Conservation (phyloP, 1,140 invertebrate species). For the Drosophila sucinea region DNA sequence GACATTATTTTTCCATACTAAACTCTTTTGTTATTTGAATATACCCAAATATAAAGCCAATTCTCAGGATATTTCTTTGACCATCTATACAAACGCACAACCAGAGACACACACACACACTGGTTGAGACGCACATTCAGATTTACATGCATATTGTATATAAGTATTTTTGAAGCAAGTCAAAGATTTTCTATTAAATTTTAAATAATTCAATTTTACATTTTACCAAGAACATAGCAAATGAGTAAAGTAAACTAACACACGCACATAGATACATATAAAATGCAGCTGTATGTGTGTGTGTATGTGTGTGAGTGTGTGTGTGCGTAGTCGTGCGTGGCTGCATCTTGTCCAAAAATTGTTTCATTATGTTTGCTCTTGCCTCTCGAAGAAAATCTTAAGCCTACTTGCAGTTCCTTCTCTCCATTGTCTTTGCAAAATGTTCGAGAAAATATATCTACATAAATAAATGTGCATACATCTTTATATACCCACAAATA, state of each 20-base stretch:
- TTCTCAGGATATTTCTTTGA: conserved; percentile 20
- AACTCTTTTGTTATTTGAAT: not conserved
- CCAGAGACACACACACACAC: conserved; percentile 16
- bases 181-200: conserved; percentile 81
- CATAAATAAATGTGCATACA: conserved; percentile 2
- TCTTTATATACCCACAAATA: not conserved
- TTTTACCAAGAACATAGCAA: conserved; percentile 79
- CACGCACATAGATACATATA: conserved; percentile 27
- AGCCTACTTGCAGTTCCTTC: conserved; percentile 57
- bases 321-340: conserved; percentile 40
- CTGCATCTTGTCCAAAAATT: conserved; percentile 78
- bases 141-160: conserved; percentile 27
- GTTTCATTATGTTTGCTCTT: conserved; percentile 75
- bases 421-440: conserved; percentile 58
- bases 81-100: conserved; percentile 38
- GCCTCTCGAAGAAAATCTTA: conserved; percentile 74
- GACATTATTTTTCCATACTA: not conserved
- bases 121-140: conserved; percentile 6
- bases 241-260: conserved; percentile 75
- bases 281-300: not conserved
- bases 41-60: not conserved
- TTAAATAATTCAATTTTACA: conserved; percentile 82
- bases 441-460: conserved; percentile 49
- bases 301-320: conserved; percentile 28
- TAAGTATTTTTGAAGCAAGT: conserved; percentile 68